Base-by-base conservation (phyloP, 2,113 vertebrate genomes). In the Eonycteris spelaea region DNA sequence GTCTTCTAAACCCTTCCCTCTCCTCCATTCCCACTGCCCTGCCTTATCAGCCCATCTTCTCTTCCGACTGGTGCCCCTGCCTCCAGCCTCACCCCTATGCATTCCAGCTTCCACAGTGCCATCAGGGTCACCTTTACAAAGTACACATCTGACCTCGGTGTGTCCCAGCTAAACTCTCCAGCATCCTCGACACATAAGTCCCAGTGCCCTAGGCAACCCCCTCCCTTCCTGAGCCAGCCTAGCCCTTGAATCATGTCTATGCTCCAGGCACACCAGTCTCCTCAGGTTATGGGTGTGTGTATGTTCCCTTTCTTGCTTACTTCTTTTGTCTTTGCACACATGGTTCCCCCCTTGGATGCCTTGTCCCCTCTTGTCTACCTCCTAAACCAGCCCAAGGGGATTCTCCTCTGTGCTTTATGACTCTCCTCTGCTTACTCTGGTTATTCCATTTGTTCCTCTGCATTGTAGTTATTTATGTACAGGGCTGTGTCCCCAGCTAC, bases 261-360 rank as follows among this genome's bases (percentile, higher is more conserved):
- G 53, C 53, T 33, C 26, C 2, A 2, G 77, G 9, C 65, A 13
- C 26, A 13, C 8, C 21, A 43, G 35, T 14, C 12, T 13, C 63
- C 43, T 38, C 0, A 0, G 45, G 68, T 1, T 28, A 28, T 22
- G 40, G n/a, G 40, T 14, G 33, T 14, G 7, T 26, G 33, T 7
- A 3, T 40, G 10, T 3, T 28, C 15, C 40, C 57, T 40, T 71
- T 82, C 82, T 91, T 48, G 26, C 21, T 33, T 2, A 30, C 12
- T 33, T 65, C 63, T 83, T 85, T 68, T 59, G 26, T 70, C 73
- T 86, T 61, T 59, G 71, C 24, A 12, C 24, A 48, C 2, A 0
- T 7, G 28, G 61, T 57, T 55, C 45, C 59, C 35, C 15, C 57
- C 53, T 13, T 7, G 16, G 75, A 74, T 43, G n/a, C 11, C 26